phyloP scores from a whole-genome alignment of 35 echinoderm and acorn worm species.

The Apostichopus californicus region DNA sequence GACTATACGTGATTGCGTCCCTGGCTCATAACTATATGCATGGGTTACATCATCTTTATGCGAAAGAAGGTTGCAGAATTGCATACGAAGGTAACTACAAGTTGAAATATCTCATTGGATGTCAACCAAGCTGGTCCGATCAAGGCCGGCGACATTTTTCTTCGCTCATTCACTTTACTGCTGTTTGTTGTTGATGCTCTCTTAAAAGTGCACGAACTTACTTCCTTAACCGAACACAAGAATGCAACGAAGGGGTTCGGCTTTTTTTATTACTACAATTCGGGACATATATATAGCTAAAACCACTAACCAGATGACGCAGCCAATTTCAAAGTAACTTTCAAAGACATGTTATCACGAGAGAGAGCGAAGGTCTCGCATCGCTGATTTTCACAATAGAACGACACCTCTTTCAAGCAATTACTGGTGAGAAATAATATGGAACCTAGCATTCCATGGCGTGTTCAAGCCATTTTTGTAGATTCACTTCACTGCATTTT shows the following conservation, averaged over 20 bases:
- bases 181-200: background rate
- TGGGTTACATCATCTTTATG: no score
- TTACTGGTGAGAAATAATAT: slow-evolving; percentile 14
- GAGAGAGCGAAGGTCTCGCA: background rate
- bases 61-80: no score
- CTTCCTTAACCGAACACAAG: background rate
- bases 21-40: no score
- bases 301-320: no score
- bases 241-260: background rate
- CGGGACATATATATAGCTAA: background rate
- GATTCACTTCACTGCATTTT: background rate
- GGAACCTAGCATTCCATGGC: background rate
- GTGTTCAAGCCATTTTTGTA: background rate
- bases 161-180: no score
- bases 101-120: no score
- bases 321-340: background rate
- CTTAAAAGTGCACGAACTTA: background rate
- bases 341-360: background rate
- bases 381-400: slow-evolving; percentile 28
- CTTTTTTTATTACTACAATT: background rate
- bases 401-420: slow-evolving; percentile 34
- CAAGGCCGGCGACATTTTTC: no score
- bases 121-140: no score
- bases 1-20: no score
- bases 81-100: no score